A percentile compares a stretch with the other conserved stretches of the same genome.
These are phyloP conservation scores for Eospalax fontanierii DNA, from an alignment of 2,797 vertebrate species.

Conservation along the genomic window DNA sequence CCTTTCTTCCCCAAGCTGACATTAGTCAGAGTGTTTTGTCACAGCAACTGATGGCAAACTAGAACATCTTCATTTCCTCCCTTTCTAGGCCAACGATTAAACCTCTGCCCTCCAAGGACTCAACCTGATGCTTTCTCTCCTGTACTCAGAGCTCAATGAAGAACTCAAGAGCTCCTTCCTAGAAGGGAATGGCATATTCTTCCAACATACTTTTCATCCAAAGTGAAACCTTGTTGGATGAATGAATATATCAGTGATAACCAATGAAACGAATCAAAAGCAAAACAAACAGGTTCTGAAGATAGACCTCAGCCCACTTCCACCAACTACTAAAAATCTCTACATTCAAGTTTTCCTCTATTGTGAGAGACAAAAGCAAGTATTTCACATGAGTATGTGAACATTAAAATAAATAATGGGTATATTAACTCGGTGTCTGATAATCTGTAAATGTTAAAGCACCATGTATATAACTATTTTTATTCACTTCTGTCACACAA, in stretches of 20 bases:
- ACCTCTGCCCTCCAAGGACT: not conserved
- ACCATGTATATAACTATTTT: not conserved
- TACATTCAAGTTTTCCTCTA: constrained; percentile 1
- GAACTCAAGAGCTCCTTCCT: not conserved
- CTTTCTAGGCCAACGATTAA: not conserved
- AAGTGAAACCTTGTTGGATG: not conserved
- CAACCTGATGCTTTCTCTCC: not conserved
- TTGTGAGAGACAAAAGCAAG: not conserved
- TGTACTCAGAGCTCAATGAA: not conserved
- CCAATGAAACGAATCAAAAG: not conserved
- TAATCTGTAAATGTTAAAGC: too few relatives aligned
- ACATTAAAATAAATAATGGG: not conserved
- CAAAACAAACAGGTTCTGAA: not conserved
- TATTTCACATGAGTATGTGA: not conserved
- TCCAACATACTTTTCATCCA: not conserved
- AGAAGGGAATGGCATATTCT: too few relatives aligned
- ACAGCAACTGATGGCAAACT: too few relatives aligned
- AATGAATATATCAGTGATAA: not conserved
- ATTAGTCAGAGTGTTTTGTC: too few relatives aligned
- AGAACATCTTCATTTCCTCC: not conserved
- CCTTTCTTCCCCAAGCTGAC: too few relatives aligned
- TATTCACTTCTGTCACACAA: not conserved
- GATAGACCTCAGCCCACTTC: not conserved
- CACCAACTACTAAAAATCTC: not conserved
- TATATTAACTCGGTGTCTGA: not conserved